Evolutionary conservation across 2,888 invertebrate species (phyloP), one percentile per base, ranked within the genome.

Genomic region (Xestia ashworthii): DNA sequence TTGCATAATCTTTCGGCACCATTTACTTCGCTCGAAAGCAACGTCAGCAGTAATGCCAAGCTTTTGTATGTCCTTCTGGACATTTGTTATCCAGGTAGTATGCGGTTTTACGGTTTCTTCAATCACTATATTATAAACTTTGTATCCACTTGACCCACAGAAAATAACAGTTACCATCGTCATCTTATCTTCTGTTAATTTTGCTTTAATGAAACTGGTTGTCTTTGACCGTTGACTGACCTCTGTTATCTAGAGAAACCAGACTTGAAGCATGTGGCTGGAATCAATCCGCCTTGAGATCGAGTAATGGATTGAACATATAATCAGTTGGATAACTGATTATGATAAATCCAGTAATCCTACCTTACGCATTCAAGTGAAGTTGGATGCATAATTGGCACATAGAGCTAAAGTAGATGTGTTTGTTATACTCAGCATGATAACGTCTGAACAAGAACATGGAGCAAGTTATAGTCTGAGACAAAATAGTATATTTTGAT

Each of bases 301-400:
- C 48, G 6, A 50, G 41, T 69, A 41, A 46, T 77, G 41, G 14
- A 53, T 48, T 16, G 14, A 38, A 32, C 4, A 5, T 5, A 58
- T n/a, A n/a, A n/a, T 79, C 48, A n/a, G 58, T 44, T 11, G 32
- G 6, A n/a, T 69, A 32, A 41, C 41, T n/a, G 78, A 78, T 78
- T 55, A 58, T 32, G 1, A 68, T 58, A n/a, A 19, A 66, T 55
- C 78, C 67, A 38, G 66, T 70, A 50, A 69, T 78, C 9, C 9
- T 11, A 32, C 60, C 50, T 50, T 78, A 58, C 38, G 14, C 50
- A 48, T 5, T 58, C 32, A 62, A 50, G 32, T 62, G 16, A 19
- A 8, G 69, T 53, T 1, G 8, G 9, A 46, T 64, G 46, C 2
- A n/a, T 41, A 50, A 76, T 48, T 65, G 5, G 19, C 12, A 62